Conservation (phyloP, 2,888 invertebrate genomes). For the Cepaea hortensis region DNA sequence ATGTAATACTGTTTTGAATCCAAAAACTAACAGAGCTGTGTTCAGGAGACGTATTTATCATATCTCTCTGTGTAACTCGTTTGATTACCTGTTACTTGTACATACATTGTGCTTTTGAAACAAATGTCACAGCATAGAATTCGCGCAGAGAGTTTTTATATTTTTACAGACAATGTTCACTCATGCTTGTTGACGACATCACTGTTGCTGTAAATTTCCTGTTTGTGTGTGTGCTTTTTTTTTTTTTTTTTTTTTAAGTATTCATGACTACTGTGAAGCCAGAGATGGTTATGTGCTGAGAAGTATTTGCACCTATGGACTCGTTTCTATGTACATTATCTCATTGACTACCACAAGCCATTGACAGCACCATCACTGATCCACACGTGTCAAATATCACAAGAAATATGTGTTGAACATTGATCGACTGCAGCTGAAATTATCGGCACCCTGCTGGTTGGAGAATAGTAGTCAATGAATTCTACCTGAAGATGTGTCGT, state of each 20-base stretch:
- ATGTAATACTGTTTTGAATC: constrained; percentile 57
- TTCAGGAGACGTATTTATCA: constrained; percentile 43
- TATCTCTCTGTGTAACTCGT: constrained; percentile 17
- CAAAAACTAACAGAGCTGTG: neutral
- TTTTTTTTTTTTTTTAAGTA: neutral
- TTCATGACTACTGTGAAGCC: neutral
- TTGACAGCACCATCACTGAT: too few species aligned
- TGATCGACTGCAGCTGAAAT: too few species aligned
- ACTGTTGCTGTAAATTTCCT: constrained; percentile 48
- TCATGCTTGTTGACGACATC: constrained; percentile 42
- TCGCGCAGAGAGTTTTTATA: constrained; percentile 48
- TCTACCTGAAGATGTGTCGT: too few species aligned
- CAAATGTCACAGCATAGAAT: constrained; percentile 45
- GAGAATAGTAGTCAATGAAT: too few species aligned
- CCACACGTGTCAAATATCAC: too few species aligned
- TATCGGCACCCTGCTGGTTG: too few species aligned
- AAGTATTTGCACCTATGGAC: too few species aligned
- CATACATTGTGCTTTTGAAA: constrained; percentile 34
- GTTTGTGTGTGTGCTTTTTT: neutral
- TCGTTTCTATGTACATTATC: too few species aligned
- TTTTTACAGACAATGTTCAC: constrained; percentile 47
- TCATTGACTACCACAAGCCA: too few species aligned
- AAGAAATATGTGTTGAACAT: too few species aligned
- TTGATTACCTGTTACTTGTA: constrained; percentile 36
- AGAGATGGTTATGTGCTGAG: too few species aligned